phyloP scores from a whole-genome alignment of 2,888 invertebrate species.

The Xanthia icteritia region DNA sequence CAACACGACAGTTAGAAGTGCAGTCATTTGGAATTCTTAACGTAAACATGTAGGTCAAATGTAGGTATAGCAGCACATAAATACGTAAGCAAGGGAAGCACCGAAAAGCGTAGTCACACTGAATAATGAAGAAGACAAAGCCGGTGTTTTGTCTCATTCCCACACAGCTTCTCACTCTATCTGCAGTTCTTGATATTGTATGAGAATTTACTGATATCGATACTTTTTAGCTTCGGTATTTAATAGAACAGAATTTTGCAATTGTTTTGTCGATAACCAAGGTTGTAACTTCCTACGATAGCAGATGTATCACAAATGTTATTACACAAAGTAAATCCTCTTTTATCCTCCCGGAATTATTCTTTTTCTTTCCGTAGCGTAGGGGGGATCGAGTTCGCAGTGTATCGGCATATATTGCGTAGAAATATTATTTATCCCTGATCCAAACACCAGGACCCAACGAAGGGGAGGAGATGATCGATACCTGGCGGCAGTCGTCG shows the following conservation, averaged over 20 bases:
- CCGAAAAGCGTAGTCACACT: conserved; percentile 75
- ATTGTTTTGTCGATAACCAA: conserved; percentile 11
- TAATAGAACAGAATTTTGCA: neutral
- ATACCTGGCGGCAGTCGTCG: conserved; percentile 56
- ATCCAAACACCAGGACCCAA: conserved; percentile 57
- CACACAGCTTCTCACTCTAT: conserved; percentile 59
- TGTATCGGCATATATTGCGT: conserved; percentile 45
- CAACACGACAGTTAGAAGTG: conserved; percentile 27
- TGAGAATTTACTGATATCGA: conserved; percentile 29
- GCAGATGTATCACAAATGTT: conserved; percentile 3
- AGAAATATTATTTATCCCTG: conserved; percentile 59
- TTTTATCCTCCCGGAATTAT: conserved; percentile 16
- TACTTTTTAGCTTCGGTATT: conserved; percentile 24
- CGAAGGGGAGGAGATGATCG: conserved; percentile 60
- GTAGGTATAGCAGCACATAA: conserved; percentile 54
- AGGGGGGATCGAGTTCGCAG: conserved; percentile 27
- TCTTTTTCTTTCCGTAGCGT: conserved; percentile 26
- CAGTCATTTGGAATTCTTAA: conserved; percentile 33
- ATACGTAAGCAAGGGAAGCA: conserved; percentile 70
- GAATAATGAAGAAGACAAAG: conserved; percentile 79
- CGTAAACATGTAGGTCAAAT: conserved; percentile 59
- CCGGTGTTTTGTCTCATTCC: conserved; percentile 64
- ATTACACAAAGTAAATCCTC: conserved; percentile 27
- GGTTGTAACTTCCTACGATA: neutral
- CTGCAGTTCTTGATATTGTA: conserved; percentile 40